Percentiles rank a stretch among this genome's conserved stretches.
Evolutionary conservation across 2,888 invertebrate species (phyloP).

Genomic region (Andrena dorsata): DNA sequence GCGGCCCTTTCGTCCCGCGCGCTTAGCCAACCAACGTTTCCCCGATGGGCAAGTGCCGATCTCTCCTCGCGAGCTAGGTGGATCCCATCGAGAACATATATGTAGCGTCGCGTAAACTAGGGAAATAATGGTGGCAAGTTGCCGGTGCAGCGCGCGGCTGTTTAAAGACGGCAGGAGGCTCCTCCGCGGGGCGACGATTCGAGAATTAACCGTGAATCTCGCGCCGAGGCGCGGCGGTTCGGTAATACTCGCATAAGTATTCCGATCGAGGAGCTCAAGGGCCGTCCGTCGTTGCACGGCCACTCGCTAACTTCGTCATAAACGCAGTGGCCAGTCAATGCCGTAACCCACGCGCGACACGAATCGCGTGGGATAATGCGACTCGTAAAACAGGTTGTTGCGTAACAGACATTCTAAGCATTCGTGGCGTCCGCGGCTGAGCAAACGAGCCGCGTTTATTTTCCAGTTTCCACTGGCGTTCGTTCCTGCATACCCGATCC

Average conservation of each 20-base stretch:
- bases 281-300: slow-evolving; percentile 50
- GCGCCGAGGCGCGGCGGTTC: background rate
- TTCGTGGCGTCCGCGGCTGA: slow-evolving; percentile 46
- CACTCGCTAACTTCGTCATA: slow-evolving; percentile 66
- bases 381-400: slow-evolving; percentile 75
- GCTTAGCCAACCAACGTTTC: slow-evolving; percentile 22
- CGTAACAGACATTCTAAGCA: slow-evolving; percentile 72
- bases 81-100: no score
- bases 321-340: slow-evolving; percentile 72
- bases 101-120: no score
- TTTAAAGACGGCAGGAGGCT: slow-evolving; percentile 12
- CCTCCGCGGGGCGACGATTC: slow-evolving; percentile 12
- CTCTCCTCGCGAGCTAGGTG: background rate
- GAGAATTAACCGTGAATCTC: slow-evolving; percentile 23
- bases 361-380: slow-evolving; percentile 73
- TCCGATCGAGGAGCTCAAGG: slow-evolving; percentile 23
- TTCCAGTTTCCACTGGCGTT: slow-evolving; percentile 21
- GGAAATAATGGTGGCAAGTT: slow-evolving; percentile 5
- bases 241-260: slow-evolving; percentile 6
- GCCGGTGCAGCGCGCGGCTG: background rate
- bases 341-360: slow-evolving; percentile 72
- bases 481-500: background rate
- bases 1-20: slow-evolving; percentile 13
- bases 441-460: slow-evolving; percentile 52
- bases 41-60: background rate